These are phyloP conservation scores for Delphinapterus leucas DNA, from an alignment of 2,113 vertebrate species.

Conservation along the genomic window DNA sequence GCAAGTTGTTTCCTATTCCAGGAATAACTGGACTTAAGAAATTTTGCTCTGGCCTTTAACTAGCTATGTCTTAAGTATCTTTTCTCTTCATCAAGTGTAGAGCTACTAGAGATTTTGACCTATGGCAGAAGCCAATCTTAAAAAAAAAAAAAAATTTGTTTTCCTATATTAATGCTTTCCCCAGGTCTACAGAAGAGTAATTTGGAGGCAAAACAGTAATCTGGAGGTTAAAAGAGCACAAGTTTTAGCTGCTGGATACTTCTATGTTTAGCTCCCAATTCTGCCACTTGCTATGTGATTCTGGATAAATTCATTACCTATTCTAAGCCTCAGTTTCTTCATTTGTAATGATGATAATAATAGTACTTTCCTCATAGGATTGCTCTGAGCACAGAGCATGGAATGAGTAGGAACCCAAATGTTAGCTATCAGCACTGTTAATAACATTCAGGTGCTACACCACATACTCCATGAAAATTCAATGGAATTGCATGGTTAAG, in stretches of 20 bases:
- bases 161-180: background rate
- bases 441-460: slow-evolving; percentile 17
- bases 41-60: slow-evolving; percentile 8
- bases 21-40: background rate
- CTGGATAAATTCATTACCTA: slow-evolving; percentile 12
- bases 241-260: background rate
- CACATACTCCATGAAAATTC: slow-evolving; percentile 24
- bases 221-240: background rate
- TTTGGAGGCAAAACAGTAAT: background rate
- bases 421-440: background rate
- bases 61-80: background rate
- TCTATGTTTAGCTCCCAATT: background rate
- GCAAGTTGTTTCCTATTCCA: slow-evolving; percentile 15
- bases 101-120: slow-evolving; percentile 15
- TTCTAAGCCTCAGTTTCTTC: slow-evolving; percentile 45
- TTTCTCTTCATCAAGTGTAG: background rate
- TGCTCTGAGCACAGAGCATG: slow-evolving; percentile 17
- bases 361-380: background rate
- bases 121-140: background rate
- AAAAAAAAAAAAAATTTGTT: slow-evolving; percentile 10
- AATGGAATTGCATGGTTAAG: background rate
- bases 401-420: background rate
- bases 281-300: background rate
- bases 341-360: slow-evolving; percentile 24
- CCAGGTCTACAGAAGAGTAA: slow-evolving; percentile 2